A percentile compares a stretch with the other conserved stretches of the same genome.
Evolutionary conservation across 2,113 vertebrate species (phyloP).

Genomic region (Anas platyrhynchos): DNA sequence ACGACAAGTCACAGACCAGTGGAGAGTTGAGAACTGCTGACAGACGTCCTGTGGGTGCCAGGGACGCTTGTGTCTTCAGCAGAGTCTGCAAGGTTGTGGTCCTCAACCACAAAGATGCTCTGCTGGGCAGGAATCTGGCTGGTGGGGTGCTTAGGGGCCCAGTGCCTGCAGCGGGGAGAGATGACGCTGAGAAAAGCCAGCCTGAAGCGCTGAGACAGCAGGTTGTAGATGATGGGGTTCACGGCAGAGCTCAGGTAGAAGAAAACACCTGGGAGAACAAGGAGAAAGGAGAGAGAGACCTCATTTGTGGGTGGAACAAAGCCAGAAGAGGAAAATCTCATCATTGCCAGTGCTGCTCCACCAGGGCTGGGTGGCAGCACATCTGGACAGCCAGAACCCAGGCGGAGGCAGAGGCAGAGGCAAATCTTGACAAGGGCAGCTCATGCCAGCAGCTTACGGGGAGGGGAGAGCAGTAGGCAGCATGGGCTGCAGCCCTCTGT

Average conservation of each 20-base stretch:
- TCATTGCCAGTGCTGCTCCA: not conserved
- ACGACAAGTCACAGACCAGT: constrained; percentile 23
- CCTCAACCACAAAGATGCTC: constrained; percentile 49
- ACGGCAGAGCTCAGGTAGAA: constrained; percentile 83
- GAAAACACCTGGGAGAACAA: constrained; percentile 74
- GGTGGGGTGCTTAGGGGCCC: not conserved
- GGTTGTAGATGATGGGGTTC: constrained; percentile 83
- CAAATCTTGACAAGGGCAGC: not conserved
- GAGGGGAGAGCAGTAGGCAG: not conserved
- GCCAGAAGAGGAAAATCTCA: not conserved
- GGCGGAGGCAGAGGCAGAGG: not conserved
- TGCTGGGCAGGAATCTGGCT: constrained; percentile 31
- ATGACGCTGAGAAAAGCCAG: constrained; percentile 74
- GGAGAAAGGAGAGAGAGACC: not conserved
- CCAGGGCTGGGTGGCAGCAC: not conserved
- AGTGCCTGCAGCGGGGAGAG: constrained; percentile 61
- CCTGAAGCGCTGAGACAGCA: constrained; percentile 79
- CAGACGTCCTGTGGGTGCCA: constrained; percentile 53
- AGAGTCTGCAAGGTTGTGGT: constrained; percentile 63
- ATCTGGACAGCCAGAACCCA: not conserved
- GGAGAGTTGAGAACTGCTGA: constrained; percentile 63
- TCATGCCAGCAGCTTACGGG: not conserved
- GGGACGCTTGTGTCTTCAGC: constrained; percentile 61
- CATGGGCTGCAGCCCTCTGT: not conserved
- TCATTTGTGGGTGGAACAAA: not conserved